Conservation (phyloP, 1,140 invertebrate species). For the Lasaia peninsularis region DNA sequence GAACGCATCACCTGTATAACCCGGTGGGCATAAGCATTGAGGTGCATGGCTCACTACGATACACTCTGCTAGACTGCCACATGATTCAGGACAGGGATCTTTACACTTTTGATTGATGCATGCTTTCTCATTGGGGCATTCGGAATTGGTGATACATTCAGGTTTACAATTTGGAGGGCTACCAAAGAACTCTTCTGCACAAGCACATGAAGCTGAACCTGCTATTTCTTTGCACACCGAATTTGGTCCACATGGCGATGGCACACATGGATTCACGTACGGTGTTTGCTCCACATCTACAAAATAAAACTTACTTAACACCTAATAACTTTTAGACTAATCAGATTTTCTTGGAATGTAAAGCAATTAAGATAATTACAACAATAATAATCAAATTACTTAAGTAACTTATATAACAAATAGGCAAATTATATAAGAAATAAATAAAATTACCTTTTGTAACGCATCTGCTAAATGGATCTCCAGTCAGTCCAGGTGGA, state of each 20-base stretch:
- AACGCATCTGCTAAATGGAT: constrained; percentile 77
- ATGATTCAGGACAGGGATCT: constrained; percentile 86
- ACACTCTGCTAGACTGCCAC: constrained; percentile 83
- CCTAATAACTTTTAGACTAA: neutral
- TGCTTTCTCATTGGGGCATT: constrained; percentile 84
- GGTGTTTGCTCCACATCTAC: constrained; percentile 47
- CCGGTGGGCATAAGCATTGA: constrained; percentile 80
- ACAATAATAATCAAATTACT: no score
- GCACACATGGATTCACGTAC: constrained; percentile 80
- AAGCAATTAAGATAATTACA: no score
- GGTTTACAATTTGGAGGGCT: constrained; percentile 84
- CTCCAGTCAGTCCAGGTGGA: constrained; percentile 73
- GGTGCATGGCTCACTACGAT: constrained; percentile 82
- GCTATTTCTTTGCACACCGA: constrained; percentile 82
- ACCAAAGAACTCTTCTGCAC: constrained; percentile 81
- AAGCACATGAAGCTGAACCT: constrained; percentile 82
- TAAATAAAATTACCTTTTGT: constrained; percentile 5
- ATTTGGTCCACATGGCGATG: constrained; percentile 86
- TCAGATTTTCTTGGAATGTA: no score
- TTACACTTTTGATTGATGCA: constrained; percentile 85
- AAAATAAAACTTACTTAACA: constrained; percentile 22
- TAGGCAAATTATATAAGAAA: neutral
- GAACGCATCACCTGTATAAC: constrained; percentile 81
- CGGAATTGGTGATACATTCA: constrained; percentile 84
- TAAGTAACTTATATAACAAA: no score